Evolutionary conservation across 2,888 invertebrate genomes (phyloP), one percentile per base, ranked within the genome.

Genomic region (Cephus rjabovi): DNA sequence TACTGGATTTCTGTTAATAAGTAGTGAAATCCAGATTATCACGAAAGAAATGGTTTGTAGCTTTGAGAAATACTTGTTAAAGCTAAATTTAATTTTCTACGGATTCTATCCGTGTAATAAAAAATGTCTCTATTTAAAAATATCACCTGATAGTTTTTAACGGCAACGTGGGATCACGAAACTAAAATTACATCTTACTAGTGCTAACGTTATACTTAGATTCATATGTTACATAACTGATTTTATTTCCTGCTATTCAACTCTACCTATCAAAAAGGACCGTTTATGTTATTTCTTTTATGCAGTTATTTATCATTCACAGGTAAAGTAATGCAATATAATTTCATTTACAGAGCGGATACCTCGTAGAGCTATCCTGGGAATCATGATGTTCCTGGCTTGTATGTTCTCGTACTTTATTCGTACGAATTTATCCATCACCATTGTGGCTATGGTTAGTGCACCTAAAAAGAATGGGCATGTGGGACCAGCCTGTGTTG

Each of bases 321-420:
- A 2, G 56, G 56, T 9, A 56, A 9, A 9, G 23, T 56, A 56
- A 23, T 56, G 23, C 23, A 56, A 56, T 56, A 0, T 23, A 23
- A 56, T 23, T 56, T 56, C 12, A 33, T 71, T 33, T 34, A 71
- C 87, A 93, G 93, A 91, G 76, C 90, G 88, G 83, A 89, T 94
- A 83, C 94, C 95, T 40, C 93, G 93, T 68, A 92, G 95, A 82
- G 91, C 92, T 35, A 91, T 93, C 80, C 89, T 95, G 73, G 96
- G 94, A 23, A 87, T 95, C 68, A 95, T 96, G 95, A 91, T 96
- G 85, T 96, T 96, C 88, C 93, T 95, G 79, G 95, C 95, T 81
- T 95, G 95, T 85, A 95, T 96, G 92, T 94, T 96, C 84, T 94
- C 94, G 9, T 96, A 96, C 91, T 95, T 96, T 93, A 93, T 96